Conservation (phyloP, 2,888 invertebrate species). For the Coelopa pilipes region DNA sequence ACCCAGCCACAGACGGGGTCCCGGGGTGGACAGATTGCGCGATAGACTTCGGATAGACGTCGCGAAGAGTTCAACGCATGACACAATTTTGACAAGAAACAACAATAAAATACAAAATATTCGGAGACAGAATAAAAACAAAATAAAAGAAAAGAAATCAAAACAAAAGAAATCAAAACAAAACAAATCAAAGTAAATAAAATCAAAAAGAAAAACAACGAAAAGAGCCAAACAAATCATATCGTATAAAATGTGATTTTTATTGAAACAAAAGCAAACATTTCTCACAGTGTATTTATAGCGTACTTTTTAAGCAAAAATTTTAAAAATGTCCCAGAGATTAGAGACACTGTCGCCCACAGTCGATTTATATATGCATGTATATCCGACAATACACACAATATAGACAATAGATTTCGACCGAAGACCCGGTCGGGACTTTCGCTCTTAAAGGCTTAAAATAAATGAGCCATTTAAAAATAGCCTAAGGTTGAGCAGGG, state of each 20-base stretch:
- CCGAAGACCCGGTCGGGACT: not conserved
- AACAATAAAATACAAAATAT: not conserved
- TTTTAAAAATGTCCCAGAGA: constrained; percentile 10
- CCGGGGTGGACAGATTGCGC: not conserved
- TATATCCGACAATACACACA: not conserved
- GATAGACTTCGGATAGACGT: not conserved
- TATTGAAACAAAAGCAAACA: not conserved
- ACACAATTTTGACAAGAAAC: not conserved
- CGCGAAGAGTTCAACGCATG: not conserved
- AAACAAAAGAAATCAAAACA: no score
- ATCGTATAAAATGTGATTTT: not conserved
- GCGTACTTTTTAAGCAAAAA: constrained; percentile 1
- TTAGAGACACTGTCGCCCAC: constrained; percentile 16
- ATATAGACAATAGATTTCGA: not conserved
- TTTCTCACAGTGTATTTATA: constrained; percentile 4
- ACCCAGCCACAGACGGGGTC: not conserved
- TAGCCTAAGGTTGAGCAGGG: not conserved
- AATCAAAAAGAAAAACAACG: not conserved
- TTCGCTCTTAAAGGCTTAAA: not conserved
- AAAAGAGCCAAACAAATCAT: not conserved
- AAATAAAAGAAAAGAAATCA: not conserved
- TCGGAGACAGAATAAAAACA: not conserved
- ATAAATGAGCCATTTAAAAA: not conserved
- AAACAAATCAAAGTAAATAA: not conserved
- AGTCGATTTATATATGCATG: not conserved